phyloP scores from a whole-genome alignment of 2,113 vertebrate species.

The Saimiri boliviensis region DNA sequence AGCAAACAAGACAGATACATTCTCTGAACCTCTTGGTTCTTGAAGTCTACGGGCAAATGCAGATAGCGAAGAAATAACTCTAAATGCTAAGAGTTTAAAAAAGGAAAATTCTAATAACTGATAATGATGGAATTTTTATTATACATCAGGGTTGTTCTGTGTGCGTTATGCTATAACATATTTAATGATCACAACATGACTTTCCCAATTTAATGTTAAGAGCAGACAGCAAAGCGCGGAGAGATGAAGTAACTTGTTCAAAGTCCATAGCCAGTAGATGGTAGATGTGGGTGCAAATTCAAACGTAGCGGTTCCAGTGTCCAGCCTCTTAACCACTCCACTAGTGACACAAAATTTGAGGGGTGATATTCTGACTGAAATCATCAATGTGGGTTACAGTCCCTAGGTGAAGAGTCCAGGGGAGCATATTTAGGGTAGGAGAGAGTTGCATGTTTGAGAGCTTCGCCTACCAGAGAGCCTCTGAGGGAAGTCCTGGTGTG shows the following conservation, averaged over 20 bases:
- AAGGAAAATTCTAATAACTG: neutral
- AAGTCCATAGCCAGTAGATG: neutral
- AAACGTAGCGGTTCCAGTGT: accelerated
- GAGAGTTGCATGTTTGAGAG: neutral
- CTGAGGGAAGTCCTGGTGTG: neutral
- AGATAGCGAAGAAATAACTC: conserved; percentile 40
- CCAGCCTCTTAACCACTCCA: accelerated
- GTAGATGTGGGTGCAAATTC: no score
- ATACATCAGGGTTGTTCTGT: neutral
- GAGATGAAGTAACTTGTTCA: neutral
- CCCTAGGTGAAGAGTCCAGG: neutral
- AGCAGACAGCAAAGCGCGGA: neutral
- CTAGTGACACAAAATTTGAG: neutral
- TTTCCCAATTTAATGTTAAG: neutral
- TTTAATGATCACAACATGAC: neutral
- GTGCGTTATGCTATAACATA: neutral
- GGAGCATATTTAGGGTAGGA: neutral
- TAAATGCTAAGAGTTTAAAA: neutral
- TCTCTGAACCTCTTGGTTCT: neutral
- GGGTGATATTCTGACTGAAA: neutral
- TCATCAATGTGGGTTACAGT: neutral
- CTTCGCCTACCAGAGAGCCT: neutral
- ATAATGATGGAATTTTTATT: neutral
- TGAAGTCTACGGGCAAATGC: neutral
- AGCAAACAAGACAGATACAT: conserved; percentile 9